These are phyloP conservation scores for Drosophila lutescens DNA, from an alignment of 2,888 invertebrate species.

Conservation along the genomic window DNA sequence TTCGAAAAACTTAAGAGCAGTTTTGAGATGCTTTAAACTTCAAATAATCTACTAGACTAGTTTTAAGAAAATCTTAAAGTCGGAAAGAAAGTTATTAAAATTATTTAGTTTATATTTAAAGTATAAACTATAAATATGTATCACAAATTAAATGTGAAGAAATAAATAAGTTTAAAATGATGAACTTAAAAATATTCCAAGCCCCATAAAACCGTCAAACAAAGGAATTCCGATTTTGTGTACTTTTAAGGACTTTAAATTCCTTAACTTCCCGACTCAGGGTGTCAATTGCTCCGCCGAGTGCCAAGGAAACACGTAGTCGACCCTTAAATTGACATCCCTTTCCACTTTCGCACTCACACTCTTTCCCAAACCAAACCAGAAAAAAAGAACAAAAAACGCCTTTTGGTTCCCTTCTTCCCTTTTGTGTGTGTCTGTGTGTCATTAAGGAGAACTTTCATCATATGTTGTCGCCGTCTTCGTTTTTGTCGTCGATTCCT, in stretches of 20 bases:
- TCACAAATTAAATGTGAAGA: too few species aligned
- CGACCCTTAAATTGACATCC: constrained; percentile 37
- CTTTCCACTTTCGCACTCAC: constrained; percentile 21
- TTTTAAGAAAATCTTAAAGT: neutral
- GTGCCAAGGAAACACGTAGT: constrained; percentile 38
- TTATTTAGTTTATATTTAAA: too few species aligned
- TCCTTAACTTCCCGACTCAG: neutral
- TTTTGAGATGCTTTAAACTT: neutral
- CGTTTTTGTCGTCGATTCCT: constrained; percentile 26
- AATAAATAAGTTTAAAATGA: too few species aligned
- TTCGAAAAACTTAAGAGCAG: too few species aligned
- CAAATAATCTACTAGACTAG: neutral
- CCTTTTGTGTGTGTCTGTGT: constrained; percentile 42
- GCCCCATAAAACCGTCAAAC: neutral
- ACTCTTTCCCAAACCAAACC: neutral
- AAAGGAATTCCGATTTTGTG: neutral
- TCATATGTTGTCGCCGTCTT: constrained; percentile 58
- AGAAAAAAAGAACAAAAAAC: constrained; percentile 22
- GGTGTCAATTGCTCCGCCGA: constrained; percentile 18
- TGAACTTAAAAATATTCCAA: too few species aligned
- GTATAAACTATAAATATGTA: too few species aligned
- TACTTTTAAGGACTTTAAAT: constrained; percentile 8
- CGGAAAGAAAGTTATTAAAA: neutral
- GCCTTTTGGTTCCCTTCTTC: constrained; percentile 20
- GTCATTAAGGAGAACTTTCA: constrained; percentile 62